A percentile compares a stretch with the other conserved stretches of the same genome.
phyloP scores from a whole-genome alignment of 1,140 invertebrate genomes.

The Drosophila ananassae region DNA sequence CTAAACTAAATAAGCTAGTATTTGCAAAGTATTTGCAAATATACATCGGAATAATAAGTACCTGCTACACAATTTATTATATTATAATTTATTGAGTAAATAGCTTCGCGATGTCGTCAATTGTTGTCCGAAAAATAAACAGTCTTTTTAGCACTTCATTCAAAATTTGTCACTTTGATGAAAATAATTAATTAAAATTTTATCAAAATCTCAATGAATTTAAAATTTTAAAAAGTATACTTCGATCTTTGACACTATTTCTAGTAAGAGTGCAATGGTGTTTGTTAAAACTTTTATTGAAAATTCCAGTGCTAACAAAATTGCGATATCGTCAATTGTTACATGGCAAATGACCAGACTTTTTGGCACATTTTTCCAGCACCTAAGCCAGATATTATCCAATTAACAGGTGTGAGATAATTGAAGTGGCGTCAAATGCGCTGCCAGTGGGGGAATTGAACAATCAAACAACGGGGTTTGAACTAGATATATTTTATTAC shows the following conservation, averaged over 20 bases:
- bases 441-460: conserved; percentile 9
- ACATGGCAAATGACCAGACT: conserved; percentile 8
- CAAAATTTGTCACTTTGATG: background rate
- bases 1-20: conserved; percentile 4
- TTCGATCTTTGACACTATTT: too few species aligned
- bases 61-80: background rate
- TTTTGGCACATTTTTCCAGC: conserved; percentile 33
- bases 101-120: background rate
- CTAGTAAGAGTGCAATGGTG: too few species aligned
- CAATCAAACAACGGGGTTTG: conserved; percentile 34
- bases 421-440: conserved; percentile 39
- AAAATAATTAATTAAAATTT: background rate
- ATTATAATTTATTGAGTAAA: background rate
- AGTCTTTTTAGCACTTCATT: background rate
- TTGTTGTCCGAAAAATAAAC: conserved; percentile 2
- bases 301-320: conserved; percentile 8
- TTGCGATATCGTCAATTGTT: conserved; percentile 27
- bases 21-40: background rate
- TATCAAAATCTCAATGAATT: background rate
- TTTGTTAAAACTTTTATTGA: background rate
- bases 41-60: background rate
- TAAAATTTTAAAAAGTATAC: too few species aligned
- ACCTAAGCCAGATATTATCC: conserved; percentile 40
- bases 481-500: conserved; percentile 45
- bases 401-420: conserved; percentile 48